Conservation (phyloP, 2,797 vertebrate species). For the Coilia nasus region DNA sequence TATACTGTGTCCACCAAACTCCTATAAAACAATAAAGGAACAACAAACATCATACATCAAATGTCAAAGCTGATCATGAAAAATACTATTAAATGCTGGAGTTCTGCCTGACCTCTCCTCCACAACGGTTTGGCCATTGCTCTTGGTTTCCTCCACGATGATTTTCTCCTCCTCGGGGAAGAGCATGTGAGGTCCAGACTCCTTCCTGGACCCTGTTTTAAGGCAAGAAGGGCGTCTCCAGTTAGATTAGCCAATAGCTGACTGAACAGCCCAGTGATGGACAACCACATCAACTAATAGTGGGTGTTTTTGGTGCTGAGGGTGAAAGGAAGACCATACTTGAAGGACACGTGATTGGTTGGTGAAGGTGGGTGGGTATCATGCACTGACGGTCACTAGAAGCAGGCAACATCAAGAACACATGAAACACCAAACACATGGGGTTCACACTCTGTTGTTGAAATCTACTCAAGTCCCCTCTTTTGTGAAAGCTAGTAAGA, state of each 20-base stretch:
- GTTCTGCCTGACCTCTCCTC: constrained; percentile 93
- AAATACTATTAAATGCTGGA: background rate
- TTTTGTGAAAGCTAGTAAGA: background rate
- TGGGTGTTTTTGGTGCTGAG: background rate
- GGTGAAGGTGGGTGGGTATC: constrained; percentile 52
- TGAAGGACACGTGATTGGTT: constrained; percentile 26
- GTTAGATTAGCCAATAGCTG: background rate
- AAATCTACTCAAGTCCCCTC: background rate
- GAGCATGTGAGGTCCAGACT: constrained; percentile 90
- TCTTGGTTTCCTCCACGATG: constrained; percentile 89
- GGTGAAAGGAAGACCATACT: constrained; percentile 15
- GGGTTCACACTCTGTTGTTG: background rate
- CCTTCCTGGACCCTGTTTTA: constrained; percentile 84
- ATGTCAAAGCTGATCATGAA: background rate
- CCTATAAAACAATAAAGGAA: constrained; percentile 70
- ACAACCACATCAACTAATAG: constrained; percentile 2
- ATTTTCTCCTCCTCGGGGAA: constrained; percentile 94
- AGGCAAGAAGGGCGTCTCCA: constrained; percentile 56
- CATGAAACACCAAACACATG: constrained; percentile 21
- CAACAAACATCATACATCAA: background rate
- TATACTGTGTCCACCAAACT: constrained; percentile 97
- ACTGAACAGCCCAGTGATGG: background rate
- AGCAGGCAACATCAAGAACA: constrained; percentile 23
- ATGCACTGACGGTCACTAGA: constrained; percentile 44
- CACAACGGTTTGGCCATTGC: constrained; percentile 91